phyloP scores from a whole-genome alignment of 2,888 invertebrate genomes.

The Gymnocheta viridis region DNA sequence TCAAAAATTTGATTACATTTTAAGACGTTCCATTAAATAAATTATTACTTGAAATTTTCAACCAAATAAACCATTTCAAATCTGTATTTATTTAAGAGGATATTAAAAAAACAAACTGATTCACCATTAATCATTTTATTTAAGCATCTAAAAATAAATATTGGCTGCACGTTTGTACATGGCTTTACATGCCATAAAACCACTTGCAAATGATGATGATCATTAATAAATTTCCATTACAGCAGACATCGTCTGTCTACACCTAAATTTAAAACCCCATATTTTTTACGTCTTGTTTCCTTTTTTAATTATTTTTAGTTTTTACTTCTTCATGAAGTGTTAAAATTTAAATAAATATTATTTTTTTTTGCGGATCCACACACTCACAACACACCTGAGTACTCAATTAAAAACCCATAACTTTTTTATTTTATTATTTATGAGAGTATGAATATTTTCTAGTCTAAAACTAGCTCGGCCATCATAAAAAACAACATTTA shows the following conservation, averaged over 20 bases:
- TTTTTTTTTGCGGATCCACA: neutral
- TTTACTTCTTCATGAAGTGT: conserved; percentile 47
- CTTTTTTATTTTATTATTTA: conserved; percentile 9
- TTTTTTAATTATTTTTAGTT: conserved; percentile 29
- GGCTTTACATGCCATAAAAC: conserved; percentile 14
- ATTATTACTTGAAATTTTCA: neutral
- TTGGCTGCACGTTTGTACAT: neutral
- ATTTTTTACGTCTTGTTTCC: neutral
- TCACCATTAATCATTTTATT: conserved; percentile 31
- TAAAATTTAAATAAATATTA: conserved; percentile 34
- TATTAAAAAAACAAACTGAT: neutral
- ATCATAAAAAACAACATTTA: neutral
- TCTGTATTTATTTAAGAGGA: conserved; percentile 3
- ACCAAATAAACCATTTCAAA: conserved; percentile 6
- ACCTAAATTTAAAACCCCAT: conserved; percentile 5
- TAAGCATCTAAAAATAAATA: conserved; percentile 29
- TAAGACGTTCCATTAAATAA: neutral
- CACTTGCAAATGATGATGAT: conserved; percentile 31
- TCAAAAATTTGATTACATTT: neutral
- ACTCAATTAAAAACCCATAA: conserved; percentile 40
- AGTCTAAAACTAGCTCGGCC: neutral
- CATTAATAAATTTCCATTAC: conserved; percentile 42
- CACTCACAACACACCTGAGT: neutral
- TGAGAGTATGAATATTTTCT: neutral
- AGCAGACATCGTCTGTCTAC: conserved; percentile 30